Base-by-base conservation (phyloP, 2,797 vertebrate species). In the Gambusia yucatana region DNA sequence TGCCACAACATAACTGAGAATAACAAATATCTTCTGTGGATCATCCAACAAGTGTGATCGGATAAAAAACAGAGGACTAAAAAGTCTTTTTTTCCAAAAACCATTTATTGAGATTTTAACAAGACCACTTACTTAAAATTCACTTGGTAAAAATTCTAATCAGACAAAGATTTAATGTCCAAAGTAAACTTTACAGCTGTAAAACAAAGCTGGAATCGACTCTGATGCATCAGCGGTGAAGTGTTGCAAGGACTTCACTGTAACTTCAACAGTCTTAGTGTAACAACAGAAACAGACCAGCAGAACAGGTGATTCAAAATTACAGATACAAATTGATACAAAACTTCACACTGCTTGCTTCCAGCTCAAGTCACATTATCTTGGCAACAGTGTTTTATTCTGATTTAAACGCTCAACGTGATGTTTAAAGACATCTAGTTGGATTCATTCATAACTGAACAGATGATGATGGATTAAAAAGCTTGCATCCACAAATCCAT, bases 61-160 rank as follows among this genome's bases (percentile, higher is more conserved):
- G 20, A 39, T 3, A 20, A 67, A 67, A 39, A 39, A 22, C 3
- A 22, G 20, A 41, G 36, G 41, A 67, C 36, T 39, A 36, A 25
- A 3, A 41, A 7, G 61, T 47, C 1, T 50, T 59, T 48, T 20
- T 25, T 0, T 52, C 25, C 44, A 83, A 84, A 84, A 57, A 46
- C 6, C 41, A 81, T 92, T 88, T 92, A 92, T 89, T 92, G 50
- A 75, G 4, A 50, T 82, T 85, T 11, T 20, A 65, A 76, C 17
- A 50, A 76, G 73, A 83, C 41, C 22, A 41, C 59, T 33, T 9
- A 39, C 16, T 47, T 79, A 55, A n/a, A 71, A 22, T 13, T 36
- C 4, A 77, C 4, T 61, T 55, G 14, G n/a, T 73, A 80, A 79
- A 6, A 79, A 73, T 67, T 22, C 41, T 28, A 43, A 67, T n/a